These are phyloP conservation scores for Macaria notata DNA, from an alignment of 2,888 invertebrate genomes.

Conservation along the genomic window DNA sequence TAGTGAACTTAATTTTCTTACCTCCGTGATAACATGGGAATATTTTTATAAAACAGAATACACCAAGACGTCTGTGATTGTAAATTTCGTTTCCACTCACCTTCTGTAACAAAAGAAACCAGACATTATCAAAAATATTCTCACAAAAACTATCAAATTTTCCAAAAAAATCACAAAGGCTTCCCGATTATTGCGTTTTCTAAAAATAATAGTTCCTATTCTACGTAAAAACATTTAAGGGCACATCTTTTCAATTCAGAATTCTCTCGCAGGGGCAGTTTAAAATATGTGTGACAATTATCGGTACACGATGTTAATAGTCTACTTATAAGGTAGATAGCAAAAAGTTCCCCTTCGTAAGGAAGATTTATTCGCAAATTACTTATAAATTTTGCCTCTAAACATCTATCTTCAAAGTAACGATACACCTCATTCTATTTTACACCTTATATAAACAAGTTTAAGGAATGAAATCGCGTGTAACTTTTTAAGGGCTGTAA, in stretches of 20 bases:
- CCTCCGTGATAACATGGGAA: no score
- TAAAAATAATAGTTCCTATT: conserved; percentile 51
- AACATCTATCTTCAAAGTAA: conserved; percentile 53
- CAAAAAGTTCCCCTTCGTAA: conserved; percentile 69
- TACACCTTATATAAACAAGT: conserved; percentile 9
- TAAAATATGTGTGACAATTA: conserved; percentile 83
- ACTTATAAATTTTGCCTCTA: conserved; percentile 69
- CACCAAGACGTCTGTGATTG: background rate
- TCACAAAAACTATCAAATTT: conserved; percentile 43
- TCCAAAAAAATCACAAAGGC: conserved; percentile 15
- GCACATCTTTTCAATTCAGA: conserved; percentile 30
- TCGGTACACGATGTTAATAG: conserved; percentile 81
- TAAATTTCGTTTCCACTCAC: conserved; percentile 53
- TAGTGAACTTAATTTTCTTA: no score
- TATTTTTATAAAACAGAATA: no score
- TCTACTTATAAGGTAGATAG: conserved; percentile 70
- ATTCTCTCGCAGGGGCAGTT: conserved; percentile 58
- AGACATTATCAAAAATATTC: conserved; percentile 52
- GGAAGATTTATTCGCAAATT: conserved; percentile 81
- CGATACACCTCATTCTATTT: conserved; percentile 27
- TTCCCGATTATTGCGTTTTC: conserved; percentile 13
- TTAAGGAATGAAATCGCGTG: conserved; percentile 13
- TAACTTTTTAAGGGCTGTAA: conserved; percentile 21
- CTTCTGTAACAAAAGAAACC: conserved; percentile 74
- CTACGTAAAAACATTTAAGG: conserved; percentile 29